phyloP scores from a whole-genome alignment of 2,113 vertebrate species.

The Phasianus colchicus region DNA sequence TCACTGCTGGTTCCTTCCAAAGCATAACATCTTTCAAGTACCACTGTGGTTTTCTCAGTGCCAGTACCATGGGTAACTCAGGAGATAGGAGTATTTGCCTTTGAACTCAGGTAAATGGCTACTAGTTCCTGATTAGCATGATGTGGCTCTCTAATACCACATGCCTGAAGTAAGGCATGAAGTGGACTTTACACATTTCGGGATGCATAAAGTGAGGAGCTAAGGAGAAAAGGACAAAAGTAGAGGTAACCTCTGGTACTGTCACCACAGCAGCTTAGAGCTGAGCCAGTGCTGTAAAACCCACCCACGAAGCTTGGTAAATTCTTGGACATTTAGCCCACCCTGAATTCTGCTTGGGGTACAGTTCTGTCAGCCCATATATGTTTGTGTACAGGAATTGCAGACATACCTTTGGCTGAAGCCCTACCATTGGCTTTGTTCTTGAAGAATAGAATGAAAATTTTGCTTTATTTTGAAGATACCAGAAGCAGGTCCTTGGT shows the following conservation, averaged over 20 bases:
- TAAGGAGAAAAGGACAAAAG: neutral
- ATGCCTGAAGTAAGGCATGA: neutral
- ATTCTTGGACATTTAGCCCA: conserved; percentile 29
- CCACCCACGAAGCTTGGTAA: conserved; percentile 60
- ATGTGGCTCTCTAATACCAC: neutral
- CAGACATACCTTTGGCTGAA: conserved; percentile 56
- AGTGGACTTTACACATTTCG: neutral
- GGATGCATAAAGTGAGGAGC: neutral
- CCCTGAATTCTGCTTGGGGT: conserved; percentile 15
- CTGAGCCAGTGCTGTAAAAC: conserved; percentile 28
- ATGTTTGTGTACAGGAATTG: conserved; percentile 16
- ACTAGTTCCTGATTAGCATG: neutral
- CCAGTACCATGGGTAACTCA: neutral
- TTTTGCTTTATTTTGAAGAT: conserved; percentile 29
- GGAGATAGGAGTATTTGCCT: neutral
- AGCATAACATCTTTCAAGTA: neutral
- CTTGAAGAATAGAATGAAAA: conserved; percentile 10
- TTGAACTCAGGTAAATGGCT: neutral
- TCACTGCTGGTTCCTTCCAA: neutral
- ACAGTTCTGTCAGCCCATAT: neutral
- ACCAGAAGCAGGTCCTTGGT: conserved; percentile 58
- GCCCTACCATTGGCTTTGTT: conserved; percentile 26
- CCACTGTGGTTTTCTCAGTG: neutral
- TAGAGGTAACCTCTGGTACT: neutral
- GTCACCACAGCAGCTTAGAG: neutral